Conservation (phyloP, 2,888 invertebrate species). For the Tortrix viridana region DNA sequence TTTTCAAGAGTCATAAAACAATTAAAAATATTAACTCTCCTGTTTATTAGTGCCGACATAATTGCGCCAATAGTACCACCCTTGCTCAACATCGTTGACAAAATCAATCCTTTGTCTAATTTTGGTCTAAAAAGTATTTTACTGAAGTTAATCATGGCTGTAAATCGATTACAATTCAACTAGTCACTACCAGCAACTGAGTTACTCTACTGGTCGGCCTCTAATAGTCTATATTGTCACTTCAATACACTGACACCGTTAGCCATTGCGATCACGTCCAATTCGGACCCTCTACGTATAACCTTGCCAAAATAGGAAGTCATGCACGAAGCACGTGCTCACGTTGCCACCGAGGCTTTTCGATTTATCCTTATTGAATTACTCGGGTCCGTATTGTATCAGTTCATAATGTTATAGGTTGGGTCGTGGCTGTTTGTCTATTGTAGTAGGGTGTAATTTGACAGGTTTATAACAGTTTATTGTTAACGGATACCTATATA, state of each 20-base stretch:
- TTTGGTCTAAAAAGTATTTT: too few relatives aligned
- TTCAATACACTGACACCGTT: conserved; percentile 27
- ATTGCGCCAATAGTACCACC: too few relatives aligned
- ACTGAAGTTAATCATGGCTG: too few relatives aligned
- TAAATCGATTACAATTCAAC: conserved; percentile 1
- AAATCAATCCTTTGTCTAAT: too few relatives aligned
- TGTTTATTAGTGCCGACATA: too few relatives aligned
- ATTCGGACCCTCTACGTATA: conserved; percentile 21
- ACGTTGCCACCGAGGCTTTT: conserved; percentile 7
- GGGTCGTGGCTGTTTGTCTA: conserved; percentile 26
- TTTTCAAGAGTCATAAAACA: too few relatives aligned
- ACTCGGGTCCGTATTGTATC: conserved; percentile 29
- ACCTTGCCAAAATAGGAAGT: conserved; percentile 10
- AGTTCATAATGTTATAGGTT: conserved; percentile 25
- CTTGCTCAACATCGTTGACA: too few relatives aligned
- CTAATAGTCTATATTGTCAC: conserved; percentile 34
- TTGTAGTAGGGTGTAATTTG: conserved; percentile 19
- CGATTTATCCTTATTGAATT: conserved; percentile 17
- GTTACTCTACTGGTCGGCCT: conserved; percentile 19
- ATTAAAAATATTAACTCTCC: too few relatives aligned
- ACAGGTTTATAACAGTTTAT: conserved; percentile 27
- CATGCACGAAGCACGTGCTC: conserved; percentile 2
- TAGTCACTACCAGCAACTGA: conserved; percentile 14
- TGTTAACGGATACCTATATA: neutral
- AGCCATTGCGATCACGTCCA: conserved; percentile 32